A percentile compares a stretch with the other conserved stretches of the same genome.
These are phyloP conservation scores for Callipepla squamata DNA, from an alignment of 2,113 vertebrate species.

Conservation along the genomic window DNA sequence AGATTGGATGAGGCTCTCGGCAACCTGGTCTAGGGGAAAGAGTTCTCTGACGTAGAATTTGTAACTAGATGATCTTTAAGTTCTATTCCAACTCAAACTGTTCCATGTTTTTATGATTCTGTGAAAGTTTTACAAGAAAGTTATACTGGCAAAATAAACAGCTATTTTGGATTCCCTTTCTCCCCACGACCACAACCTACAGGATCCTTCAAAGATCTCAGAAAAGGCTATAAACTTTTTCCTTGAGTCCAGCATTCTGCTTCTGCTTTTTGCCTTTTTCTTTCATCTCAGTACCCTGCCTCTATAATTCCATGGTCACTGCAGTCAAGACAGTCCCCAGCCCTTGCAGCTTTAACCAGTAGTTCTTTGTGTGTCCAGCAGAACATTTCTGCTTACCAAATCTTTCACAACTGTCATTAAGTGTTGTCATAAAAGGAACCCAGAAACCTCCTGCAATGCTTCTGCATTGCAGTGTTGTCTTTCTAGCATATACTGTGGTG, in stretches of 20 bases:
- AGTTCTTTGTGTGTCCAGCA: neutral
- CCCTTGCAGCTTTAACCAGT: neutral
- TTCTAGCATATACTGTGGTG: neutral
- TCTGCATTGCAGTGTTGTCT: neutral
- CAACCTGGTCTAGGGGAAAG: neutral
- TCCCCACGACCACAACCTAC: neutral
- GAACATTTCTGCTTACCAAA: neutral
- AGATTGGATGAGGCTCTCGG: neutral
- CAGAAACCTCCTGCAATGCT: neutral
- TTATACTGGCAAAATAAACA: neutral
- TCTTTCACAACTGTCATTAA: neutral
- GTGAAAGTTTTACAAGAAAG: neutral
- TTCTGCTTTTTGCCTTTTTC: neutral
- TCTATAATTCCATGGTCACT: neutral
- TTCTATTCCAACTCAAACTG: neutral
- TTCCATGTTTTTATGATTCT: neutral
- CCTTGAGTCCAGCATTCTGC: fast-evolving
- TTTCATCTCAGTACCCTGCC: neutral
- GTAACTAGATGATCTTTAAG: neutral
- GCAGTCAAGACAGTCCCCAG: neutral
- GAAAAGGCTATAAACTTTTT: neutral
- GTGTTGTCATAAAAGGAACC: fast-evolving
- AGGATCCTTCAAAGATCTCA: neutral
- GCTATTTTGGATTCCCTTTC: neutral
- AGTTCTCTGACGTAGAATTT: neutral